Base-by-base conservation (phyloP, 2,797 vertebrate genomes). In the Sylvilagus floridanus region DNA sequence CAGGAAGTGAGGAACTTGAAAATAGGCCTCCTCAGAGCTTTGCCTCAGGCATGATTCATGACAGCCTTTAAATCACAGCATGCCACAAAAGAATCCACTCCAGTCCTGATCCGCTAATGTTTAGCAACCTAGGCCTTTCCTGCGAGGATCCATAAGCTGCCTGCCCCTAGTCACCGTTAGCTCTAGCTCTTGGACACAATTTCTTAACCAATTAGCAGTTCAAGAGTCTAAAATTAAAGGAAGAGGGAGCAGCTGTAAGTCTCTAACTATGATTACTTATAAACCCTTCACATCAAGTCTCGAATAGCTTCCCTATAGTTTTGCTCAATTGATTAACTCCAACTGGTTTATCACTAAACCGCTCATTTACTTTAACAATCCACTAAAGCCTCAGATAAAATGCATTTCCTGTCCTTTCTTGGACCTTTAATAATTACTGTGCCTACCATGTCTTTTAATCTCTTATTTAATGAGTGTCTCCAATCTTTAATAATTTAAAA, bases 351-450 rank as follows among this genome's bases (percentile, higher is more conserved):
- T 97, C 96, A 95, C 95, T 97, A 97, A 96, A 97, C 94, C 42
- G 75, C 88, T 97, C 89, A 96, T 97, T 98, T 98, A 97, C 94
- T 98, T 98, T 97, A 98, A 96, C 88, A 98, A 96, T 96, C 95
- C 95, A 94, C 93, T 97, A 97, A 98, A 97, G 16, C 35, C 82
- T 97, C 90, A 66, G 93, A 96, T 98, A 97, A 97, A 98, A 98
- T 94, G 78, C 75, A 97, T 95, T 93, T 77, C 92, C 21, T 96
- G 84, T 97, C 69, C 32, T 26, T 98, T 98, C 93, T 93, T 95
- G 62, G 86, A 60, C 35, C 86, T 98, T 97, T 97, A 97, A 97
- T 97, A 97, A 97, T 97, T 98, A 93, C 79, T 9, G 0, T 66
- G 71, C 91, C 96, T 97, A 90, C 92, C 94, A 88, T 86, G 86